A percentile compares a stretch with the other conserved stretches of the same genome.
Conservation (phyloP, 1,140 invertebrate species). For the Polypedilum vanderplanki region DNA sequence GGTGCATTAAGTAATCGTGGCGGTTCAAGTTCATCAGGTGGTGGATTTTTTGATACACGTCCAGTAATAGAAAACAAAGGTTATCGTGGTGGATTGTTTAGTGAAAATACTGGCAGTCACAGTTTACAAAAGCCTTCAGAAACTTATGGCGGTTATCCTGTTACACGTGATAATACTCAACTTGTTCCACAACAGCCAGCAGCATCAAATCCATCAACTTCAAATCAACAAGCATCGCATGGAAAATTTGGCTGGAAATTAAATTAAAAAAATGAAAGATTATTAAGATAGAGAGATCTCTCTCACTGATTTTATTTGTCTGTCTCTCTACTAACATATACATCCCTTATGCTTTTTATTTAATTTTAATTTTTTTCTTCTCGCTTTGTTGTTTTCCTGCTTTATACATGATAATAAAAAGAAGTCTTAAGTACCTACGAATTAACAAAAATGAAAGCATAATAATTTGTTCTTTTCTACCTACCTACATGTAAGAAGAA, state of each 20-base stretch:
- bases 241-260: slow-evolving; percentile 16
- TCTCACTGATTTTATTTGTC: not conserved
- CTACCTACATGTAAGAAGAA: not conserved
- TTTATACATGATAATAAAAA: not conserved
- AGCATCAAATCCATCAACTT: not conserved
- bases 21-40: not conserved
- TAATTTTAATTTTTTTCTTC: not conserved
- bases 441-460: not conserved
- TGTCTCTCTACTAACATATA: not conserved
- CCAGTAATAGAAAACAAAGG: slow-evolving; percentile 16
- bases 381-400: not conserved
- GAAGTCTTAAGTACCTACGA: not conserved
- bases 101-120: not conserved
- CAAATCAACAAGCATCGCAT: not conserved
- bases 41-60: slow-evolving; percentile 17
- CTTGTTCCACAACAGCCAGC: not conserved
- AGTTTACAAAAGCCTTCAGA: not conserved
- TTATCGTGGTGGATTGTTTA: not conserved
- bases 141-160: not conserved
- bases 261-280: not conserved
- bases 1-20: slow-evolving; percentile 4
- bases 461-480: too few relatives aligned
- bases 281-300: not conserved
- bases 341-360: not conserved
- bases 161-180: not conserved